Evolutionary conservation across 2,888 invertebrate genomes (phyloP).

Genomic region (Criorhina ranunculi): DNA sequence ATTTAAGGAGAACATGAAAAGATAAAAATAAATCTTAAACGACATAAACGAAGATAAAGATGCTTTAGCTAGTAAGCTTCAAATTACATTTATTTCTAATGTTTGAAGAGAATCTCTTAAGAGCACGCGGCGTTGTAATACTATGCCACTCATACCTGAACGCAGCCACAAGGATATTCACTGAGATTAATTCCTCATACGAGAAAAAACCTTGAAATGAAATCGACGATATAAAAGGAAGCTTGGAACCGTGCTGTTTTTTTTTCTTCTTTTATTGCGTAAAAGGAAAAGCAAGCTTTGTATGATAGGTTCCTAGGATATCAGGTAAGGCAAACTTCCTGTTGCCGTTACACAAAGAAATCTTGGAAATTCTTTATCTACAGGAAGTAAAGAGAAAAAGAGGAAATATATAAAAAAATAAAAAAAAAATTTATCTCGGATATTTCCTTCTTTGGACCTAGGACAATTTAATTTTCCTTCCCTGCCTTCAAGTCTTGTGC

Average conservation of each 20-base stretch:
- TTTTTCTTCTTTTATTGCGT: background rate
- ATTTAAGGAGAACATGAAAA: background rate
- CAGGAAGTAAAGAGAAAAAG: slow-evolving; percentile 6
- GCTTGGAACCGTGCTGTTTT: background rate
- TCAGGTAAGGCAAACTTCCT: slow-evolving; percentile 17
- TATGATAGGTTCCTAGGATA: background rate
- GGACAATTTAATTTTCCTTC: slow-evolving; percentile 17
- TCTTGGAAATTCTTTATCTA: background rate
- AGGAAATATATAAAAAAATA: background rate
- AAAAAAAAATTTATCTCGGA: background rate
- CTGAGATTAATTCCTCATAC: background rate
- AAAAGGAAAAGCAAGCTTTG: background rate
- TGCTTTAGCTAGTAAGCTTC: slow-evolving; percentile 16
- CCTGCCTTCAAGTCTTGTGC: background rate
- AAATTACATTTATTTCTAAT: slow-evolving; percentile 12
- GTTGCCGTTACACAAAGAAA: background rate
- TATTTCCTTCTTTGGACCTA: slow-evolving; percentile 5
- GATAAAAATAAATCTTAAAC: slow-evolving; percentile 35
- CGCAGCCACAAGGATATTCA: background rate
- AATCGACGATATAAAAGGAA: slow-evolving; percentile 5
- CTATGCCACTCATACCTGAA: background rate
- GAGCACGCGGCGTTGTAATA: slow-evolving; percentile 11
- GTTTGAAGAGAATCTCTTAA: background rate
- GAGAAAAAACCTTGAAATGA: slow-evolving; percentile 3
- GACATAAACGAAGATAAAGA: slow-evolving; percentile 16